phyloP scores from a whole-genome alignment of 2,888 invertebrate genomes.

The Hypercompe scribonia region DNA sequence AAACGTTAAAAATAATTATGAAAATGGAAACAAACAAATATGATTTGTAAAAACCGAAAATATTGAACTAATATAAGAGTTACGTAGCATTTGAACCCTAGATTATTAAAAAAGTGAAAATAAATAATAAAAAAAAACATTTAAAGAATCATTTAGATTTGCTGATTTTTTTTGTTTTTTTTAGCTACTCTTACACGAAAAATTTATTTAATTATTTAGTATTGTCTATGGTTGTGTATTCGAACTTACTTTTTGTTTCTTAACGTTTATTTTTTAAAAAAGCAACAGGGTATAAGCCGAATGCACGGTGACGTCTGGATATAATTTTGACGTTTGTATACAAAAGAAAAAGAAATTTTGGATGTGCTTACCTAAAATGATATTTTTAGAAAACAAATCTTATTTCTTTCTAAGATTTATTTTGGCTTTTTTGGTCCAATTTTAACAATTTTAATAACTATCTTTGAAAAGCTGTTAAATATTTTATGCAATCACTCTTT shows the following conservation, averaged over 20 bases:
- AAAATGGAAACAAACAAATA: constrained; percentile 27
- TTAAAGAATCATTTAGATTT: constrained; percentile 21
- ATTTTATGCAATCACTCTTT: constrained; percentile 36
- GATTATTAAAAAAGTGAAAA: constrained; percentile 35
- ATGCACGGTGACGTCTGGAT: constrained; percentile 44
- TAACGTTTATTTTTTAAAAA: constrained; percentile 34
- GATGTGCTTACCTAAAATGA: constrained; percentile 68
- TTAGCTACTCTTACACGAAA: constrained; percentile 10
- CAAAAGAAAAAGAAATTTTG: constrained; percentile 60
- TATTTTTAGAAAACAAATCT: constrained; percentile 71
- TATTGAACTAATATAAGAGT: constrained; percentile 45
- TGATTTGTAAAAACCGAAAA: constrained; percentile 27
- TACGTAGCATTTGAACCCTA: constrained; percentile 45
- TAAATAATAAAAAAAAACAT: constrained; percentile 32
- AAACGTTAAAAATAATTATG: background rate
- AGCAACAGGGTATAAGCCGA: constrained; percentile 65
- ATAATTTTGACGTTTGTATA: constrained; percentile 48
- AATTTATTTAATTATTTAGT: constrained; percentile 8
- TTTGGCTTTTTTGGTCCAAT: constrained; percentile 57
- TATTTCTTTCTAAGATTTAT: constrained; percentile 58
- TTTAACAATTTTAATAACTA: constrained; percentile 55
- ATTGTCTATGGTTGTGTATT: constrained; percentile 31
- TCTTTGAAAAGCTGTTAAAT: constrained; percentile 42
- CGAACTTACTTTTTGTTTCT: constrained; percentile 8
- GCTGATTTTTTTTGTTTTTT: constrained; percentile 19